A percentile compares a stretch with the other conserved stretches of the same genome.
Evolutionary conservation across 2,888 invertebrate genomes (phyloP).

Genomic region (Tenthredo mesomela): DNA sequence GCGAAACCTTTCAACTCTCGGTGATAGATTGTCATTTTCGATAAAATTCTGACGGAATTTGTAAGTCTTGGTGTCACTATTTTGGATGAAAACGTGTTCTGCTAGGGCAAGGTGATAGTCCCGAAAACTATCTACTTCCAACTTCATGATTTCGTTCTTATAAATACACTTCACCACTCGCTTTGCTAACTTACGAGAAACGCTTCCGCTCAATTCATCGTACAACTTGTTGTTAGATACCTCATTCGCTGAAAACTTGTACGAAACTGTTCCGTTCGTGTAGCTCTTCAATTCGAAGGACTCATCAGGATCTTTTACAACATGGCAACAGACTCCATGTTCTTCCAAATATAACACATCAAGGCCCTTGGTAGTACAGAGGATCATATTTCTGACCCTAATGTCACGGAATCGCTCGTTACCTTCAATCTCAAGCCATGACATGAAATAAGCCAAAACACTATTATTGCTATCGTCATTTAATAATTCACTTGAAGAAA

Average conservation of each 20-base stretch:
- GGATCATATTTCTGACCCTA: background rate
- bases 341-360: background rate
- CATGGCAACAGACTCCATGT: background rate
- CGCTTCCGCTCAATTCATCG: background rate
- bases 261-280: background rate
- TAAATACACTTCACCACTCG: background rate
- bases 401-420: background rate
- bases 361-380: background rate
- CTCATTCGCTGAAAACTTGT: background rate
- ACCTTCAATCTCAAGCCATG: background rate
- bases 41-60: background rate
- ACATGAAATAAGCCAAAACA: background rate
- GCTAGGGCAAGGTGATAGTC: background rate
- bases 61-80: background rate
- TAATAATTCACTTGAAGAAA: background rate
- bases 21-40: background rate
- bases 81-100: background rate
- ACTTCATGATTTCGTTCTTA: background rate
- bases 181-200: background rate
- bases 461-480: background rate
- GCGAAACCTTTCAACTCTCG: background rate
- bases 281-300: background rate
- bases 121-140: background rate
- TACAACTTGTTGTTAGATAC: background rate
- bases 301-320: background rate